These are phyloP conservation scores for Cantharis lateralis DNA, from an alignment of 2,888 invertebrate species.

Conservation along the genomic window DNA sequence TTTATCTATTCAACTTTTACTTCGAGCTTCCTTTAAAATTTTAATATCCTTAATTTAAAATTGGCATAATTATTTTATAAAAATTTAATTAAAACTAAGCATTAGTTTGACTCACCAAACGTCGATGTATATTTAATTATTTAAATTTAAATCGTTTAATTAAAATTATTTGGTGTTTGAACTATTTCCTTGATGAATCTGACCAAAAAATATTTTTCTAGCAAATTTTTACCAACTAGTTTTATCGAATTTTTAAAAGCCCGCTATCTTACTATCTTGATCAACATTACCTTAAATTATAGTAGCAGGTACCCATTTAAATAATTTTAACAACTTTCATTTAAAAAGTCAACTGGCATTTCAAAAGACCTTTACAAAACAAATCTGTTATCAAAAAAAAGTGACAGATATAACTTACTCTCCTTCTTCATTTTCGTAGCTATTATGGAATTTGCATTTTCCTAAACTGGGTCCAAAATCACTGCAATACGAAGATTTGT, in stretches of 20 bases:
- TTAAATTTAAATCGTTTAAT: neutral
- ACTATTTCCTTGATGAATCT: neutral
- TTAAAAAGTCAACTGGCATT: neutral
- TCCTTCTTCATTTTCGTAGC: neutral
- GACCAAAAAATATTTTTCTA: neutral
- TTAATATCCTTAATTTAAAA: neutral
- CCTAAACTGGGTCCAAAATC: slow-evolving; percentile 6
- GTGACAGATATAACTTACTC: slow-evolving; percentile 5
- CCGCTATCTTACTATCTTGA: neutral
- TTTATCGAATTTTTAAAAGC: neutral
- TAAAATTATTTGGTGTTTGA: neutral
- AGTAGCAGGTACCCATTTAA: neutral
- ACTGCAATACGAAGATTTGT: slow-evolving; percentile 7
- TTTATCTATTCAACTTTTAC: neutral
- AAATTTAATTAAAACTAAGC: neutral
- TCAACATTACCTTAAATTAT: neutral
- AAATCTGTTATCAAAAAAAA: neutral
- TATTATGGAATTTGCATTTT: slow-evolving; percentile 12
- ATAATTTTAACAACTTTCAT: neutral
- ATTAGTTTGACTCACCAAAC: neutral
- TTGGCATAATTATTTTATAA: neutral
- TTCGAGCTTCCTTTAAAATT: neutral
- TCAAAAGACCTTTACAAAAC: neutral
- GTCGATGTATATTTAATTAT: neutral
- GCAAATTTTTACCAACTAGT: neutral